A percentile compares a stretch with the other conserved stretches of the same genome.
Evolutionary conservation across 2,113 vertebrate species (phyloP).

Genomic region (Cochlearius cochlearius): DNA sequence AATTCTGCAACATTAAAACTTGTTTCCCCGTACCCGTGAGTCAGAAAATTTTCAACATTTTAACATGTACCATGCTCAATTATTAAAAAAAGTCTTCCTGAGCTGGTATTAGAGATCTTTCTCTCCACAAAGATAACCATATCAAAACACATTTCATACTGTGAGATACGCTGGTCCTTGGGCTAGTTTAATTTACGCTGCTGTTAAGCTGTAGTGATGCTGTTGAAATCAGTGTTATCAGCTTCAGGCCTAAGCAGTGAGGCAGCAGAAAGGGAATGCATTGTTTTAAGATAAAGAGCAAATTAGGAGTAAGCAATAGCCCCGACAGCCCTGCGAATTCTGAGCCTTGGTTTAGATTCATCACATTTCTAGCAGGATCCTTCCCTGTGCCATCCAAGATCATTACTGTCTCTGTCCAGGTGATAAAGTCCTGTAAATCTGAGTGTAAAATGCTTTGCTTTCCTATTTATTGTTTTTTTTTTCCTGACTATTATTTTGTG

Average conservation of each 20-base stretch:
- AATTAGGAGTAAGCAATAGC: not conserved
- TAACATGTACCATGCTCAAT: not conserved
- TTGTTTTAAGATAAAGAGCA: not conserved
- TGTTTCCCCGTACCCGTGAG: not conserved
- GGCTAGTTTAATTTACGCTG: not conserved
- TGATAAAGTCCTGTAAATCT: not conserved
- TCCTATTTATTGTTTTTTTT: not conserved
- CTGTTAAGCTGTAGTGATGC: not conserved
- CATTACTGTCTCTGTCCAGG: not conserved
- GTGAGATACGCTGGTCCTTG: not conserved
- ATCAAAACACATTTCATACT: not conserved
- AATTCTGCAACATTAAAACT: not conserved
- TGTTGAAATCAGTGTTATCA: not conserved
- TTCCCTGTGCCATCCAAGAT: not conserved
- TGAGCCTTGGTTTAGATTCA: not conserved
- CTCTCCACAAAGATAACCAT: not conserved
- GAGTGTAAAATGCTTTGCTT: not conserved
- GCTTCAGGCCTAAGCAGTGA: not conserved
- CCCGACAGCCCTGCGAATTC: not conserved
- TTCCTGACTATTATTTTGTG: not conserved
- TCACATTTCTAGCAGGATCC: not conserved
- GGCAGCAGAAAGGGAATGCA: not conserved
- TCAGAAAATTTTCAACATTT: not conserved
- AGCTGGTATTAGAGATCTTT: not conserved
- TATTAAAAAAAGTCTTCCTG: not conserved